A percentile compares a stretch with the other conserved stretches of the same genome.
Evolutionary conservation across 2,888 invertebrate genomes (phyloP).

Genomic region (Oegoconia quadripuncta): DNA sequence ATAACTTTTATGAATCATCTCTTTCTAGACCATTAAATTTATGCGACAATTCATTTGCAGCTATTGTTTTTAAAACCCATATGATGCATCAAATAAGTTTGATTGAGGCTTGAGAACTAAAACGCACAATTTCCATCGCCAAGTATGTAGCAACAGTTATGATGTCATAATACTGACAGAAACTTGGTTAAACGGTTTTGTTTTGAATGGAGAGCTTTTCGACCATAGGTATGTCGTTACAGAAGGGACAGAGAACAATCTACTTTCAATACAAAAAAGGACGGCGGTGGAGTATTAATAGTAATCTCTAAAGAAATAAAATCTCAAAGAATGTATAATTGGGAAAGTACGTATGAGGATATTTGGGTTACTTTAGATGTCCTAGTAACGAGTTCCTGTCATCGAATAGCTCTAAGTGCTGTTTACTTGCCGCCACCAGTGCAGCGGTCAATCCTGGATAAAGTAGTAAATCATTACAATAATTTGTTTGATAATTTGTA

Average conservation of each 20-base stretch:
- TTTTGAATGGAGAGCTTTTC: slow-evolving; percentile 1
- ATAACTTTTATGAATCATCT: no score
- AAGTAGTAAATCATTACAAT: slow-evolving; percentile 7
- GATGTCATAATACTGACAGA: slow-evolving; percentile 1
- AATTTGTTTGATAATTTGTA: background rate
- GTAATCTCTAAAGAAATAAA: slow-evolving; percentile 1
- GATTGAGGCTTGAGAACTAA: slow-evolving; percentile 5
- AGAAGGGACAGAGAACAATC: slow-evolving; percentile 4
- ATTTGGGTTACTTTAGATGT: slow-evolving; percentile 10
- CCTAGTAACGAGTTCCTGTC: background rate
- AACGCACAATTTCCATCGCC: background rate
- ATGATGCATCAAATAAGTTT: no score
- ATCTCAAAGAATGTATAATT: slow-evolving; percentile 4
- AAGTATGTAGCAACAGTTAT: background rate
- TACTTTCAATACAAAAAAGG: background rate
- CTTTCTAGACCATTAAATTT: no score
- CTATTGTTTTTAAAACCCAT: no score
- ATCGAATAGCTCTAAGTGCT: slow-evolving; percentile 11
- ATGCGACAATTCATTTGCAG: no score
- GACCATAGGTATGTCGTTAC: slow-evolving; percentile 2
- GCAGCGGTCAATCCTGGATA: slow-evolving; percentile 4
- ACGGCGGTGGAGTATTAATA: background rate
- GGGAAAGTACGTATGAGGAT: slow-evolving; percentile 13
- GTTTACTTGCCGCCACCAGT: slow-evolving; percentile 13
- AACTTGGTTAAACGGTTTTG: background rate